Percentiles rank a stretch among this genome's conserved stretches.
Evolutionary conservation across 2,113 vertebrate genomes (phyloP).

Genomic region (Gopherus flavomarginatus): DNA sequence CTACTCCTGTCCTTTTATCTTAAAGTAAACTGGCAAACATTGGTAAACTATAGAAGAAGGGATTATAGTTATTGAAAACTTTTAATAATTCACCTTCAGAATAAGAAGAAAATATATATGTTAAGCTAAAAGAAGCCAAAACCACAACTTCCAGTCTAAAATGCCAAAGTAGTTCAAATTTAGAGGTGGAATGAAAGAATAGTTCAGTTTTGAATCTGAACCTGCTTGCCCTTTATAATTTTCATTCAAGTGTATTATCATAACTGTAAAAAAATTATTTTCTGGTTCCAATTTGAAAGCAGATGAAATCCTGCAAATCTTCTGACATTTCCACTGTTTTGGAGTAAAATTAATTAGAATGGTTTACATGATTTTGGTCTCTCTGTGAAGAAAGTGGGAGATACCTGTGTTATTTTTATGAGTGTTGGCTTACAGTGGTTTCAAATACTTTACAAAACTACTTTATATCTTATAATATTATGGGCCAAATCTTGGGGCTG

Average conservation of each 20-base stretch:
- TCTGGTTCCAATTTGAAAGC: background rate
- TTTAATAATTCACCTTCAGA: background rate
- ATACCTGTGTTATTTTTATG: background rate
- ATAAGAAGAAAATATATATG: background rate
- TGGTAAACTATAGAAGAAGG: background rate
- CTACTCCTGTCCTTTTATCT: background rate
- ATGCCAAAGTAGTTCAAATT: background rate
- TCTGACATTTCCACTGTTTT: background rate
- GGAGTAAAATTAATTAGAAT: background rate
- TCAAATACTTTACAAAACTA: too few relatives aligned
- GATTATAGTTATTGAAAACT: background rate
- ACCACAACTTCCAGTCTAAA: background rate
- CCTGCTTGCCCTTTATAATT: background rate
- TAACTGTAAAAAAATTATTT: background rate
- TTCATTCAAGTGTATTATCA: background rate
- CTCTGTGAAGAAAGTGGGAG: background rate
- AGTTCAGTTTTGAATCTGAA: background rate
- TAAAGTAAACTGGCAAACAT: background rate
- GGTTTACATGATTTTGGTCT: background rate
- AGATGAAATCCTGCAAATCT: background rate
- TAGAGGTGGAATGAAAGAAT: background rate
- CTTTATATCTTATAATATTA: too few relatives aligned
- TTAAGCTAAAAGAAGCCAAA: background rate
- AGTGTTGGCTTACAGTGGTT: too few relatives aligned
- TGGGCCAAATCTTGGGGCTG: too few relatives aligned